Percentiles rank a stretch among this genome's conserved stretches.
These are phyloP conservation scores for Platycheirus albimanus DNA, from an alignment of 2,888 invertebrate genomes.

Conservation along the genomic window DNA sequence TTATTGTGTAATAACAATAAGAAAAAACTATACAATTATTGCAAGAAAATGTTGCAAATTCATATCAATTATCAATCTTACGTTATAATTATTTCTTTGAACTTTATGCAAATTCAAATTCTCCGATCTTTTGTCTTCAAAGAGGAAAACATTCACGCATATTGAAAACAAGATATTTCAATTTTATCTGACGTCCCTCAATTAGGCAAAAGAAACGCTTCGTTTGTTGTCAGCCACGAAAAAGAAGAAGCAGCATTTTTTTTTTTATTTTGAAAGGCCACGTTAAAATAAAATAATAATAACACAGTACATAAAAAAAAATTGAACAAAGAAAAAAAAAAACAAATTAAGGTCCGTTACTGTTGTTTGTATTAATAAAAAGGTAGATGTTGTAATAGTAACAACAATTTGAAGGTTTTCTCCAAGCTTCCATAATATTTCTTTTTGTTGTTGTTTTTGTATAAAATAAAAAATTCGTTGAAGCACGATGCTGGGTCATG, in stretches of 20 bases:
- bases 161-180: conserved; percentile 27
- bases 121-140: too few species aligned
- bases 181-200: conserved; percentile 21
- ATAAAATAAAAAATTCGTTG: conserved; percentile 66
- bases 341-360: conserved; percentile 45
- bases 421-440: not conserved
- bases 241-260: not conserved
- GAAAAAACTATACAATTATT: too few species aligned
- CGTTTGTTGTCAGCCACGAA: conserved; percentile 16
- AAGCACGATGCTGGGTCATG: conserved; percentile 72
- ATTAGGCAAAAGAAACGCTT: conserved; percentile 30
- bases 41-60: too few species aligned
- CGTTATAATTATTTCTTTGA: too few species aligned
- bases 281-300: conserved; percentile 16
- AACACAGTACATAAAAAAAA: conserved; percentile 9
- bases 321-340: conserved; percentile 46
- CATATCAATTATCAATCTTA: too few species aligned
- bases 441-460: conserved; percentile 28
- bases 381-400: conserved; percentile 28
- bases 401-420: conserved; percentile 49
- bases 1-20: too few species aligned
- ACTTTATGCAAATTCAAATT: too few species aligned
- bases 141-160: conserved; percentile 38
- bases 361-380: conserved; percentile 7
- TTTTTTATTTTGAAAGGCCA: conserved; percentile 27